phyloP scores from a whole-genome alignment of 2,888 invertebrate genomes.

The Trilocha varians region DNA sequence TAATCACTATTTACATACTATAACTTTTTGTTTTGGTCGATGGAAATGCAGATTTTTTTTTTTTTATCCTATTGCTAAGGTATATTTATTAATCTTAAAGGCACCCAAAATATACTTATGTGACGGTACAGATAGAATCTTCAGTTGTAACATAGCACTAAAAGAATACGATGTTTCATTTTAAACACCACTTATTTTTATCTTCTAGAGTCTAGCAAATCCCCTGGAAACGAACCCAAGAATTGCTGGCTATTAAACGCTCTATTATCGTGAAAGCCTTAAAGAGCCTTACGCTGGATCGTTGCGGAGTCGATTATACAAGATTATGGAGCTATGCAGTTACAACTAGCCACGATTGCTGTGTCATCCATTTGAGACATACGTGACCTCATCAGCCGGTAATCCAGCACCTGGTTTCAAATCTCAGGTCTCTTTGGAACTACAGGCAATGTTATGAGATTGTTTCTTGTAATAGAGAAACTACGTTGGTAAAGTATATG shows the following conservation, averaged over 20 bases:
- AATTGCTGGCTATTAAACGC: not conserved
- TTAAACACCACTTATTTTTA: not conserved
- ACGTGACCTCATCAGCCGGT: slow-evolving; percentile 64
- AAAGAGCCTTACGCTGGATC: not conserved
- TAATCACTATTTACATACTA: no score
- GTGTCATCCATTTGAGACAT: slow-evolving; percentile 56
- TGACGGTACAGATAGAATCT: no score
- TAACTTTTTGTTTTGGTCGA: no score
- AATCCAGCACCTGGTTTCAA: slow-evolving; percentile 68
- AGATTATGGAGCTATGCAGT: slow-evolving; percentile 33
- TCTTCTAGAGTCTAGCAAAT: not conserved
- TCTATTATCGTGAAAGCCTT: not conserved
- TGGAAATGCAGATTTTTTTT: no score
- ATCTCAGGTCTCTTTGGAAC: slow-evolving; percentile 29
- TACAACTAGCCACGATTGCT: slow-evolving; percentile 51
- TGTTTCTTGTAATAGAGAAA: no score
- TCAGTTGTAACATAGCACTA: no score
- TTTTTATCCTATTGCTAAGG: no score
- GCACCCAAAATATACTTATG: no score
- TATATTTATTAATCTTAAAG: no score
- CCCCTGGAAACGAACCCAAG: not conserved
- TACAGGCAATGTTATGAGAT: no score
- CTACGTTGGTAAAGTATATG: not conserved
- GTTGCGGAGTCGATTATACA: slow-evolving; percentile 25
- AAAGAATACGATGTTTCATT: not conserved